Percentiles rank a stretch among this genome's conserved stretches.
Evolutionary conservation across 1,140 invertebrate genomes (phyloP).

Genomic region (Trichonephila clavata): DNA sequence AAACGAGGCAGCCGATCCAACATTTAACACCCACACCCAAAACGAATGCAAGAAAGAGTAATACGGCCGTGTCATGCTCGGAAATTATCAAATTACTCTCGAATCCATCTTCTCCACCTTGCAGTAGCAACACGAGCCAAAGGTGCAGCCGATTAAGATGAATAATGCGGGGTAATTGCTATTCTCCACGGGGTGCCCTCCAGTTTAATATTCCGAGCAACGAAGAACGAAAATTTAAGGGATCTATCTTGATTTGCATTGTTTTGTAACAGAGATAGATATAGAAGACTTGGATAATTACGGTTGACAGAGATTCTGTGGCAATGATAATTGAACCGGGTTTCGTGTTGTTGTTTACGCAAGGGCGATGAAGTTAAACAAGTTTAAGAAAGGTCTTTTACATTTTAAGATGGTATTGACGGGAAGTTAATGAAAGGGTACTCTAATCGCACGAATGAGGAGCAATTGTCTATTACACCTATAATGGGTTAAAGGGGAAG

Average conservation of each 20-base stretch:
- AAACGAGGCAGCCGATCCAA: conserved; percentile 3
- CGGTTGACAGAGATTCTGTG: neutral
- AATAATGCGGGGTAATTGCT: conserved; percentile 57
- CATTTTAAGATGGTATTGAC: neutral
- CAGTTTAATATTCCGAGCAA: conserved; percentile 44
- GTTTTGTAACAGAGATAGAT: neutral
- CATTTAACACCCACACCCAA: conserved; percentile 39
- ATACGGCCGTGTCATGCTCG: neutral
- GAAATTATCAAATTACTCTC: conserved; percentile 64
- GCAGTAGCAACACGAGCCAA: neutral
- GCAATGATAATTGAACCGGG: conserved; percentile 1
- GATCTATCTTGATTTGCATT: conserved; percentile 41
- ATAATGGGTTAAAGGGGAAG: too few relatives aligned
- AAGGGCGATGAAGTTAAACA: neutral
- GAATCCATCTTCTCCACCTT: conserved; percentile 18
- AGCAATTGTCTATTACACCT: too few relatives aligned
- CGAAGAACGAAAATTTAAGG: conserved; percentile 1
- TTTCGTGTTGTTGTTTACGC: neutral
- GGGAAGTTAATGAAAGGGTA: neutral
- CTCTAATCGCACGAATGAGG: neutral
- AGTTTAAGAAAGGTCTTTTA: neutral
- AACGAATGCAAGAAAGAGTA: neutral
- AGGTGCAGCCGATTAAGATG: conserved; percentile 57
- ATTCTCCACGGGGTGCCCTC: neutral
- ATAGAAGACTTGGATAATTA: neutral